These are phyloP conservation scores for Notoglanidium macrostoma DNA, from an alignment of 2,797 vertebrate genomes.

Conservation along the genomic window DNA sequence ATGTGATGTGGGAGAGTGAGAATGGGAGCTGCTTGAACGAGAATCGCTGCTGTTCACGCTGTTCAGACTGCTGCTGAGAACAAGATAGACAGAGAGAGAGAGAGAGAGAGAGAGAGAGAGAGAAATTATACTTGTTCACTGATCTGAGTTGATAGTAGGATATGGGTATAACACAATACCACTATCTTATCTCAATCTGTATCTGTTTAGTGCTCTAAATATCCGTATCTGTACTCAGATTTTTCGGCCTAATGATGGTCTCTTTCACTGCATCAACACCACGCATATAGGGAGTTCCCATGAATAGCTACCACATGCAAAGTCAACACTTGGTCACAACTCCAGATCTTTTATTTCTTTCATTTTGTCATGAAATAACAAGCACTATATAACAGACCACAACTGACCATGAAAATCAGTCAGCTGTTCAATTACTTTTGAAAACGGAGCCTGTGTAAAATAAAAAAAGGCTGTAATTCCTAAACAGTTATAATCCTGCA, in stretches of 20 bases:
- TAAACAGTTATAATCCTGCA: too few species aligned
- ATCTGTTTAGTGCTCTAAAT: neutral
- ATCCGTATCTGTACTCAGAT: neutral
- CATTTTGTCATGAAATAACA: too few species aligned
- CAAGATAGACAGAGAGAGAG: conserved; percentile 43
- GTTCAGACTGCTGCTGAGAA: conserved; percentile 94
- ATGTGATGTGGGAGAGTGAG: conserved; percentile 94
- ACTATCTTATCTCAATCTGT: neutral
- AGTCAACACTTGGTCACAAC: too few species aligned
- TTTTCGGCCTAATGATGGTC: neutral
- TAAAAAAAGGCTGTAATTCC: too few species aligned
- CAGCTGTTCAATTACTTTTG: too few species aligned
- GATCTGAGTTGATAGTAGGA: neutral
- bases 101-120: conserved; percentile 49
- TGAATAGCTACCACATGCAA: too few species aligned
- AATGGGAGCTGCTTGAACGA: conserved; percentile 94
- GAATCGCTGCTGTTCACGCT: conserved; percentile 99
- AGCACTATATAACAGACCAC: too few species aligned
- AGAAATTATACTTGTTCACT: neutral
- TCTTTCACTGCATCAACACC: too few species aligned
- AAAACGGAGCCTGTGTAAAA: too few species aligned
- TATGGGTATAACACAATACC: neutral
- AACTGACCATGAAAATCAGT: too few species aligned
- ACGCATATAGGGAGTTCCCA: too few species aligned
- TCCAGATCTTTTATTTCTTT: too few species aligned